Evolutionary conservation across 2,797 vertebrate genomes (phyloP), one percentile per base, ranked within the genome.

Genomic region (Tadarida brasiliensis): DNA sequence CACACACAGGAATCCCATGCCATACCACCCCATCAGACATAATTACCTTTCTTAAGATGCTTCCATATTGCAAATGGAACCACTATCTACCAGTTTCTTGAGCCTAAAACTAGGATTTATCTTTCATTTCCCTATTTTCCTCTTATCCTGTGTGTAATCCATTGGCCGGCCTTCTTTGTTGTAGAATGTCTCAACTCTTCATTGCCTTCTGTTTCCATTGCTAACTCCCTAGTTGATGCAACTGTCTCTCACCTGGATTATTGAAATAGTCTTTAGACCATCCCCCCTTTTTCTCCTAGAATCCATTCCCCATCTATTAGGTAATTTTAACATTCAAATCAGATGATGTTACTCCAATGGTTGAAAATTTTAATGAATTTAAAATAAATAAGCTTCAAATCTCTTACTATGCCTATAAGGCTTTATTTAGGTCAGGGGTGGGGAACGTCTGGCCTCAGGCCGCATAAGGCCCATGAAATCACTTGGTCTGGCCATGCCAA

Each of bases 271-370:
- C 74, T 70, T 93, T 57, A 73, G 44, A 12, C 19, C 33, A 26
- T 51, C 15, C 81, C 47, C 44, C 14, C 5, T 33, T 76, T 94
- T 76, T 82, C 67, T 73, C 35, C 44, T 49, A 63, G 22, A 85
- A 59, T 59, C 54, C 10, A n/a, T 35, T 94, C 28, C 54, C 24
- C 51, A 82, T 1, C 33, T 51, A 71, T 44, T 1, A 77, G 35
- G 22, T 65, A 89, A 96, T 63, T 71, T 59, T 61, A 90, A 93
- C 35, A 86, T 47, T 84, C 54, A 82, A 56, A 44, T 87, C 28
- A 30, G 44, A 84, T 61, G 28, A 57, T 57, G 93, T 87, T 11
- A 65, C 80, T 81, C 67, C 24, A 74, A 57, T 49, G 20, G 2
- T 10, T 88, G 22, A 94, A 76, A 39, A 2, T 3, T n/a, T 51